Evolutionary conservation across 2,113 vertebrate genomes (phyloP).

Genomic region (Callorhinus ursinus): DNA sequence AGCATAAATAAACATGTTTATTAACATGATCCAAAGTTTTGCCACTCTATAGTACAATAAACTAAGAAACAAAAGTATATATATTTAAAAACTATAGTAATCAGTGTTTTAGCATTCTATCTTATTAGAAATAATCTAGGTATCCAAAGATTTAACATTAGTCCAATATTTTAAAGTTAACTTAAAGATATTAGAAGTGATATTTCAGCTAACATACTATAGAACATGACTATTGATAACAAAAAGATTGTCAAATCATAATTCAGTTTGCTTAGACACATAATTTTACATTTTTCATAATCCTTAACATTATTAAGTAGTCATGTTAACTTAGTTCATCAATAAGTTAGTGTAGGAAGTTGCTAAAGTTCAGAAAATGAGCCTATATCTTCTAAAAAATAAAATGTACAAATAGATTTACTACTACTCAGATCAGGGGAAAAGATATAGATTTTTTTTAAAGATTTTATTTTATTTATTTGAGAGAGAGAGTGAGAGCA

Average conservation of each 20-base stretch:
- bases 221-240: background rate
- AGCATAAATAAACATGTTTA: background rate
- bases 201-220: background rate
- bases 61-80: background rate
- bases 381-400: slow-evolving; percentile 29
- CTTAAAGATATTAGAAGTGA: background rate
- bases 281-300: slow-evolving; percentile 23
- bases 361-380: slow-evolving; percentile 19
- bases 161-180: slow-evolving; percentile 14
- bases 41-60: background rate
- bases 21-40: background rate
- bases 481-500: too few species aligned
- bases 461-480: too few species aligned
- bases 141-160: background rate
- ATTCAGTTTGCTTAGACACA: background rate
- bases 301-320: slow-evolving; percentile 19
- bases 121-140: background rate
- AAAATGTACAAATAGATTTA: slow-evolving; percentile 32
- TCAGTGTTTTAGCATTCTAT: background rate
- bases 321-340: background rate
- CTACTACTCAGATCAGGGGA: background rate
- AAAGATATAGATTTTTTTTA: background rate
- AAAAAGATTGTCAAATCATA: slow-evolving; percentile 4
- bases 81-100: background rate
- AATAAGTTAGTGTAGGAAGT: background rate